Evolutionary conservation across 2,797 vertebrate species (phyloP), one percentile per base, ranked within the genome.

Genomic region (Otolemur crassicaudatus): DNA sequence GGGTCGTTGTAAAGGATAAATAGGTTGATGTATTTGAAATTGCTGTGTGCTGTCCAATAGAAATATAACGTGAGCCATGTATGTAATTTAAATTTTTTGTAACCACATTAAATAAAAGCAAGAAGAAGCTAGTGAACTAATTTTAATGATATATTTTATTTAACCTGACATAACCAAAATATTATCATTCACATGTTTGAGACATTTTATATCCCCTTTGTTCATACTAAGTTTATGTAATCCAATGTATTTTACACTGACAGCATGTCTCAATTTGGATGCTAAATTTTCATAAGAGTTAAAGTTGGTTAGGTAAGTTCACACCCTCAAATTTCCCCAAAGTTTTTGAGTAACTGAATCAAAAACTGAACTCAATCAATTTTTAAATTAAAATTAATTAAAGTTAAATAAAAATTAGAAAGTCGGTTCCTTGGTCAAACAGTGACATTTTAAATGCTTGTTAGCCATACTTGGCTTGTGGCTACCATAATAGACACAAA

Each of bases 71-170:
- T 94, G 53, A 95, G 34, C 29, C 73, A 73, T 25, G 17, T 58
- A 34, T 83, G 46, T 91, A 73, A 72, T 43, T 85, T 34, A 29
- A 56, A 65, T 73, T 91, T 72, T 37, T 93, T 43, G 73, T 85
- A 89, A 72, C 22, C 58, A 91, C 29, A 53, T 89, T 79, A 90
- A 92, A 83, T 81, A 43, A 77, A 82, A 61, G 58, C 73, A 43
- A 82, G 63, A 53, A 82, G 65, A 90, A 58, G 58, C 23, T 23
- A 81, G 34, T 70, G 20, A 65, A 69, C 13, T 96, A 81, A 85
- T 90, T 94, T 96, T 91, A 93, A 58, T 67, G 46, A 94, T 77
- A 29, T 43, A 69, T 85, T 87, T 87, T 65, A 95, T 90, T 96
- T 84, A 92, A 46, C 19, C 46, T 40, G 80, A 63, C 22, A 72